These are phyloP conservation scores for Eueremaeus valkanovi DNA, from an alignment of 2,888 invertebrate species.

Conservation along the genomic window DNA sequence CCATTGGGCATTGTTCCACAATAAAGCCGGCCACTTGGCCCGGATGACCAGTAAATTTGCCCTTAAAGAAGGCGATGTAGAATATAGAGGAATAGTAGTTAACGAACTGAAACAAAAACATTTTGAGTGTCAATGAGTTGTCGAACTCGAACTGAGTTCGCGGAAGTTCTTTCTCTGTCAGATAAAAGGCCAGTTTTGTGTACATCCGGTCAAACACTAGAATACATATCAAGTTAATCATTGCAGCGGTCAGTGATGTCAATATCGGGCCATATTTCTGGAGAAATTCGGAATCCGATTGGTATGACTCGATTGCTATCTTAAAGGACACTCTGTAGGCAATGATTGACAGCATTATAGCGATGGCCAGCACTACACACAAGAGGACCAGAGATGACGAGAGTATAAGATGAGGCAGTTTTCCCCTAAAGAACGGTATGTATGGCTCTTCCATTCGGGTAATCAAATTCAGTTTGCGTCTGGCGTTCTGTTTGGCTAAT, in stretches of 20 bases:
- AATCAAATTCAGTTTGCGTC: conserved; percentile 55
- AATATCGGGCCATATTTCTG: conserved; percentile 70
- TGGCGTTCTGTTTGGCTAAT: conserved; percentile 69
- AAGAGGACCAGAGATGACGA: conserved; percentile 76
- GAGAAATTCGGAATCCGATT: not conserved
- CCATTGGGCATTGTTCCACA: conserved; percentile 60
- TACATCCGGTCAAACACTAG: conserved; percentile 82
- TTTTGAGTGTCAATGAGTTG: conserved; percentile 87
- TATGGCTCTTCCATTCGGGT: conserved; percentile 65
- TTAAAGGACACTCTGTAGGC: conserved; percentile 61
- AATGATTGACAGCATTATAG: conserved; percentile 85
- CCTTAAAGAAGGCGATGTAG: conserved; percentile 67
- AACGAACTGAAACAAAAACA: conserved; percentile 89
- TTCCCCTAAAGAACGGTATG: conserved; percentile 87
- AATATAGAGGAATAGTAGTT: conserved; percentile 96
- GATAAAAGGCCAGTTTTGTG: conserved; percentile 53
- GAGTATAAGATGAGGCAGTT: conserved; percentile 77
- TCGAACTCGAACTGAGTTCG: conserved; percentile 93
- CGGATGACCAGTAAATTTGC: not conserved
- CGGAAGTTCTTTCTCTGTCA: conserved; percentile 62
- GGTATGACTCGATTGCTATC: conserved; percentile 18
- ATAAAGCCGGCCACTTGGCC: not conserved
- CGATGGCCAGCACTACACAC: conserved; percentile 72
- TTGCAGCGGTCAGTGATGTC: conserved; percentile 84
- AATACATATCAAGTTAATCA: conserved; percentile 84